A percentile compares a stretch with the other conserved stretches of the same genome.
Evolutionary conservation across 1,140 invertebrate genomes (phyloP).

Genomic region (Cherax quadricarinatus): DNA sequence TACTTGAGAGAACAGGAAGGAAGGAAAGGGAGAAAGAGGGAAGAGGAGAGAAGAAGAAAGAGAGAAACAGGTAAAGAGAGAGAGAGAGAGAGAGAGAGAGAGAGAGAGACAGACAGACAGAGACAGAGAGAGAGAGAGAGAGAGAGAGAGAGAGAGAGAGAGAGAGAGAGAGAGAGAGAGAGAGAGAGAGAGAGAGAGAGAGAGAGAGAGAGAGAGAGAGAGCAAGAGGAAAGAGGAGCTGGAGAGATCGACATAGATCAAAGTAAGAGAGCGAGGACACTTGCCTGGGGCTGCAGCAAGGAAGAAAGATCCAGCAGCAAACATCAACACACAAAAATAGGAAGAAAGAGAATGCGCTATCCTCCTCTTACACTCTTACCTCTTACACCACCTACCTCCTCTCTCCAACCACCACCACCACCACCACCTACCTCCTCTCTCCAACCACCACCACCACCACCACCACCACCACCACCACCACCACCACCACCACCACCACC

Average conservation of each 20-base stretch:
- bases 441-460: no score
- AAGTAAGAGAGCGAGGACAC: not conserved
- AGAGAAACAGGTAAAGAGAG: not conserved
- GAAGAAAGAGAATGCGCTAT: not conserved
- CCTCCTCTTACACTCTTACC: not conserved
- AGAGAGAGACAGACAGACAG: not conserved
- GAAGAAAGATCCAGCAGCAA: not conserved
- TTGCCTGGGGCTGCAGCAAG: not conserved
- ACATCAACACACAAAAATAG: not conserved
- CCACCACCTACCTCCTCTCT: no score
- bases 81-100: constrained; percentile 21
- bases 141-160: no score
- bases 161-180: not conserved
- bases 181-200: not conserved
- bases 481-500: no score
- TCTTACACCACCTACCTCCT: not conserved
- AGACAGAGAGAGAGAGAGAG: not conserved
- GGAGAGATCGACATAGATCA: not conserved
- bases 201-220: not conserved
- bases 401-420: no score
- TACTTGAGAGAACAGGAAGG: not conserved
- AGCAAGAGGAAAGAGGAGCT: not conserved
- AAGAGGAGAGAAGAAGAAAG: no score
- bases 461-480: no score
- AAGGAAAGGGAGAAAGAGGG: not conserved